These are phyloP conservation scores for Lamprotornis superbus DNA, from an alignment of 2,113 vertebrate genomes.

Conservation along the genomic window DNA sequence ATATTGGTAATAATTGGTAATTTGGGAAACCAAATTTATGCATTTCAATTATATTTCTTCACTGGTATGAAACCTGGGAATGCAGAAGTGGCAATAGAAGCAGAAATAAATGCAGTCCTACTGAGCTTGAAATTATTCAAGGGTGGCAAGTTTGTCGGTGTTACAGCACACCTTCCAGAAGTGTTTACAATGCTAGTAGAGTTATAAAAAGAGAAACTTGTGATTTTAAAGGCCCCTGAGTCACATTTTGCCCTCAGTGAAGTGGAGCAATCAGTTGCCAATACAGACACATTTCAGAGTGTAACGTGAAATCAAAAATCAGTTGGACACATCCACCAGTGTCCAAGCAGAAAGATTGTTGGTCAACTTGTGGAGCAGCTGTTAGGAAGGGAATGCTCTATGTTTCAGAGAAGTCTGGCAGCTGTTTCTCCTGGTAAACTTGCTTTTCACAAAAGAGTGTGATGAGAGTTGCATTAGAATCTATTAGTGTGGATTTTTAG, in stretches of 20 bases:
- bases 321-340: not conserved
- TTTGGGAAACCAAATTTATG: not conserved
- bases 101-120: not conserved
- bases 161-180: not conserved
- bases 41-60: constrained; percentile 7
- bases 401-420: not conserved
- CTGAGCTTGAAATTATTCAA: not conserved
- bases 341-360: not conserved
- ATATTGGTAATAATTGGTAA: no score
- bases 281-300: not conserved
- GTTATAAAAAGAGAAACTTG: not conserved
- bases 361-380: not conserved
- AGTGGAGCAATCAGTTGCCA: not conserved
- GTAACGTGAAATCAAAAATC: not conserved
- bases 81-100: not conserved
- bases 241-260: not conserved
- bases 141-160: not conserved
- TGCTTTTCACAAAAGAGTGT: not conserved
- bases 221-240: not conserved
- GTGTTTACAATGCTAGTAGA: not conserved
- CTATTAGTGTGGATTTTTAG: not conserved
- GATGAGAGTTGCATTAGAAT: not conserved
- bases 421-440: not conserved
- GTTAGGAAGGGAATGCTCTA: not conserved
- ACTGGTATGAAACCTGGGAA: not conserved